A percentile compares a stretch with the other conserved stretches of the same genome.
phyloP scores from a whole-genome alignment of 2,888 invertebrate species.

The Dichetophora obliterata region DNA sequence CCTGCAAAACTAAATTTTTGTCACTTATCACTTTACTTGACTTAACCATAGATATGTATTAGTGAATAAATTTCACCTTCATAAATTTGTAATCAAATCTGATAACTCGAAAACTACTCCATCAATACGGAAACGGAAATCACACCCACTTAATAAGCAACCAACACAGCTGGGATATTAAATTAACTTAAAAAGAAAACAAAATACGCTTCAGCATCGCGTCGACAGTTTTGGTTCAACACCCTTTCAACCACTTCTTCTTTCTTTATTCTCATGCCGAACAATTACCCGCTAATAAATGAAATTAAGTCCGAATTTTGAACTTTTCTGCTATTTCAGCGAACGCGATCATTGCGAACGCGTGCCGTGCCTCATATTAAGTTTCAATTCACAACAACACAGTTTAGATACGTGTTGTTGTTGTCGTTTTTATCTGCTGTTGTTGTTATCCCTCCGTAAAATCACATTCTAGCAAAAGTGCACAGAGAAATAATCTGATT shows the following conservation, averaged over 20 bases:
- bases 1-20: too few species aligned
- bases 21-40: too few species aligned
- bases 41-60: too few species aligned
- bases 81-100: background rate
- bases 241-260: too few species aligned
- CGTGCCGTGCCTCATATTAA: constrained; percentile 67
- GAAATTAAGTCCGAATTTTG: constrained; percentile 31
- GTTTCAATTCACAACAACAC: too few species aligned
- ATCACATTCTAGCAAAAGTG: background rate
- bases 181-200: background rate
- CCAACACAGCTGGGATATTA: background rate
- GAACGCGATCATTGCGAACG: constrained; percentile 51
- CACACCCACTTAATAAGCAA: constrained; percentile 24
- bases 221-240: background rate
- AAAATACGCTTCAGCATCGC: background rate
- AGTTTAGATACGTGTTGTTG: background rate
- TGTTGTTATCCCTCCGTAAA: background rate
- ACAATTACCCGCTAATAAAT: constrained; percentile 35
- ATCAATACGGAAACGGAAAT: background rate
- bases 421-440: background rate
- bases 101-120: background rate
- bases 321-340: constrained; percentile 6
- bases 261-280: background rate
- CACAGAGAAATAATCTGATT: constrained; percentile 14
- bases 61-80: too few species aligned